phyloP scores from a whole-genome alignment of 2,797 vertebrate genomes.

The Poeciliopsis presidionis region DNA sequence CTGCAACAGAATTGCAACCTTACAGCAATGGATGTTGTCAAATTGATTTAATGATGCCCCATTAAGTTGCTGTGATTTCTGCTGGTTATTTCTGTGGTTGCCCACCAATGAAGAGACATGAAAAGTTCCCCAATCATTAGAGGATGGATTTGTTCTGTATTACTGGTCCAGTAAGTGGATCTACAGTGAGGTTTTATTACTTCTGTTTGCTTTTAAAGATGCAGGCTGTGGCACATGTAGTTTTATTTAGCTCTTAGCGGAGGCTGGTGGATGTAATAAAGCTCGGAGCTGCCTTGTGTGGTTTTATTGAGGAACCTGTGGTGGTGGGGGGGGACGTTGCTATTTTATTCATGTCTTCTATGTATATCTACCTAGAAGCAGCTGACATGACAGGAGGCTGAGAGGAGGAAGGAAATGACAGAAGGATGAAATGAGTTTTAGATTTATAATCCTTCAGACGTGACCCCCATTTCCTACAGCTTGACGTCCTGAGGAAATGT shows the following conservation, averaged over 20 bases:
- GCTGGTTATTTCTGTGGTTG: slow-evolving; percentile 12
- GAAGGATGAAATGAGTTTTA: slow-evolving; percentile 63
- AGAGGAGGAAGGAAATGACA: slow-evolving; percentile 39
- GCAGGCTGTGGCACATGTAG: slow-evolving; percentile 63
- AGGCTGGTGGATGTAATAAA: slow-evolving; percentile 61
- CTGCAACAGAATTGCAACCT: slow-evolving; percentile 62
- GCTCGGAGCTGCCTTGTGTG: slow-evolving; percentile 25
- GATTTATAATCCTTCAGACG: slow-evolving; percentile 59
- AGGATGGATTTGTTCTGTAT: slow-evolving; percentile 1
- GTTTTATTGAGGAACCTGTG: slow-evolving; percentile 11
- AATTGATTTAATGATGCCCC: slow-evolving; percentile 54
- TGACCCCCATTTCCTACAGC: slow-evolving; percentile 59
- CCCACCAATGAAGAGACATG: slow-evolving; percentile 28
- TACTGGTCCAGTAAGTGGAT: slow-evolving; percentile 13
- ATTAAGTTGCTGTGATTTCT: slow-evolving; percentile 22
- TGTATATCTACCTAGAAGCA: slow-evolving; percentile 33
- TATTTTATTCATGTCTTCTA: slow-evolving; percentile 27
- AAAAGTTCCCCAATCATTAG: slow-evolving; percentile 30
- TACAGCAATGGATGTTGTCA: slow-evolving; percentile 7
- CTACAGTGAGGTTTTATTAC: slow-evolving; percentile 15
- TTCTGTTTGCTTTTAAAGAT: slow-evolving; percentile 67
- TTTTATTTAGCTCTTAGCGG: slow-evolving; percentile 60
- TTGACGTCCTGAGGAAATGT: slow-evolving; percentile 72
- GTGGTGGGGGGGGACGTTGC: background rate
- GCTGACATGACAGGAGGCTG: slow-evolving; percentile 37